Conservation (phyloP, 2,888 invertebrate species). For the Campoplex nolae region DNA sequence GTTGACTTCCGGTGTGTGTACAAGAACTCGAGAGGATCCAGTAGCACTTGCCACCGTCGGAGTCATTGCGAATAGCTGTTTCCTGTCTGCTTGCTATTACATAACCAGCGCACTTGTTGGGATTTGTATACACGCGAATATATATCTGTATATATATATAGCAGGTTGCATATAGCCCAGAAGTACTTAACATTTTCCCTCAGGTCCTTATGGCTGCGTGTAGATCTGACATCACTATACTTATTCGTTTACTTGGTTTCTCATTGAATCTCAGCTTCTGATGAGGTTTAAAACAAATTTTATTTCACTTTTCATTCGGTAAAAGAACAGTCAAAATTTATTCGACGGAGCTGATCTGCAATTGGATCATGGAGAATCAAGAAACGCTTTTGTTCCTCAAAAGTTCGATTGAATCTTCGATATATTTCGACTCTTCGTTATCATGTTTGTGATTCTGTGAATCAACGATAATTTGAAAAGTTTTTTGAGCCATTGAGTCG, state of each 20-base stretch:
- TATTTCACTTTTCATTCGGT: neutral
- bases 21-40: conserved; percentile 47
- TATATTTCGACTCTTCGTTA: neutral
- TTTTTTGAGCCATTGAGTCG: neutral
- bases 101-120: conserved; percentile 22
- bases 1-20: conserved; percentile 10
- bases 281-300: conserved; percentile 8
- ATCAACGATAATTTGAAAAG: neutral
- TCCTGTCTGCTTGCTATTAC: conserved; percentile 44
- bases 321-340: neutral
- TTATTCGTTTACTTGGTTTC: neutral
- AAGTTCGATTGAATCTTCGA: neutral
- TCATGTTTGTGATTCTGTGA: neutral
- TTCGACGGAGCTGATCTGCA: neutral
- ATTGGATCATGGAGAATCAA: neutral
- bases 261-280: conserved; percentile 7
- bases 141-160: neutral
- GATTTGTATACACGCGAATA: neutral
- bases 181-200: conserved; percentile 15
- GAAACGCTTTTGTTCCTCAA: neutral
- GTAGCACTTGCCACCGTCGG: conserved; percentile 38
- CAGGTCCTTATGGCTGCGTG: neutral
- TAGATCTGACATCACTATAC: neutral
- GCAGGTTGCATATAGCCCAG: conserved; percentile 10
- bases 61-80: conserved; percentile 59